These are phyloP conservation scores for Zoanthus gigantus DNA, from an alignment of 92 coral and sea anemone species.

Conservation along the genomic window DNA sequence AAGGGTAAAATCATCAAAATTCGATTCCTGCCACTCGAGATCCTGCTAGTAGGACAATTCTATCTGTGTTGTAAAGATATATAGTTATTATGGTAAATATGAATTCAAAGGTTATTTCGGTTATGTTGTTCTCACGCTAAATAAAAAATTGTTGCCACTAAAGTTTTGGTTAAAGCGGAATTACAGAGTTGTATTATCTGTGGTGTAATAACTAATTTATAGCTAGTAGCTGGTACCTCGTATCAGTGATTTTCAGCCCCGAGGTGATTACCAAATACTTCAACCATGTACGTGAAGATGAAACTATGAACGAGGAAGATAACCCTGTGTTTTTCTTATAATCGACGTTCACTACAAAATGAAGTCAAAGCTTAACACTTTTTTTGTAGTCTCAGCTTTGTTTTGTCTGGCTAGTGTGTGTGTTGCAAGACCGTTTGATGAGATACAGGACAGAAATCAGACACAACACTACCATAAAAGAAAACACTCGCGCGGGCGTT, in stretches of 20 bases:
- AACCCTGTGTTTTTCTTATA: constrained; percentile 9
- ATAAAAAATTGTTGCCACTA: background rate
- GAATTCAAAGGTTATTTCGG: background rate
- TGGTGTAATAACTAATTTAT: constrained; percentile 41
- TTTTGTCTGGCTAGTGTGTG: constrained; percentile 43
- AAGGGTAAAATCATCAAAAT: too few relatives aligned
- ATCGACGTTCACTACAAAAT: constrained; percentile 46
- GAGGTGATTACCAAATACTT: constrained; percentile 41
- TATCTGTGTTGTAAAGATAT: background rate
- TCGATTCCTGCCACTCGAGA: too few relatives aligned
- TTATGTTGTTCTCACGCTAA: background rate
- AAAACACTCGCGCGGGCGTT: constrained; percentile 59
- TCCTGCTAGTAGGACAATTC: too few relatives aligned
- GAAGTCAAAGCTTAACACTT: constrained; percentile 47
- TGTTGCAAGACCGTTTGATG: constrained; percentile 59
- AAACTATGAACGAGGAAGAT: constrained; percentile 24
- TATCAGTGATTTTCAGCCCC: background rate
- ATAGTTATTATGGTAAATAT: background rate
- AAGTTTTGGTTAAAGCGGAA: background rate
- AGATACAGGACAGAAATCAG: constrained; percentile 28
- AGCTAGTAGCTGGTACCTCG: constrained; percentile 11
- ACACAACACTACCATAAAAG: constrained; percentile 48
- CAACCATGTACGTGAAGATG: constrained; percentile 38
- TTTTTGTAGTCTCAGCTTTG: constrained; percentile 46
- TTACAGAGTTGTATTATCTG: constrained; percentile 6